phyloP scores from a whole-genome alignment of 2,797 vertebrate species.

The Discoglossus pictus region DNA sequence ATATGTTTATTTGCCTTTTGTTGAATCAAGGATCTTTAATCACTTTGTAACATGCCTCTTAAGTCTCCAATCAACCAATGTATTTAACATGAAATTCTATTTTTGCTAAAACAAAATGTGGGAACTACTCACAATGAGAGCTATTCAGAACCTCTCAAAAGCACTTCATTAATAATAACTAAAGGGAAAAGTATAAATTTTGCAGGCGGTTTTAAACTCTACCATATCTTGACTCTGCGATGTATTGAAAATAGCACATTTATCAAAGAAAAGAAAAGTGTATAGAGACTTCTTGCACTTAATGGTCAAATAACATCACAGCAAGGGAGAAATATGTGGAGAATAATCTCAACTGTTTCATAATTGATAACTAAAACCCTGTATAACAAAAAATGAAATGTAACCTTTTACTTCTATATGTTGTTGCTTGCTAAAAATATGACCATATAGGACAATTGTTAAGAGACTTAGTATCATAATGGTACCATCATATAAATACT shows the following conservation, averaged over 20 bases:
- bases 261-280: conserved; percentile 8
- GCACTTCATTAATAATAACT: conserved; percentile 16
- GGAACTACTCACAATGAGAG: background rate
- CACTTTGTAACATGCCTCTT: background rate
- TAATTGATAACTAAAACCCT: background rate
- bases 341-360: background rate
- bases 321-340: no score
- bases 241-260: conserved; percentile 12
- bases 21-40: conserved; percentile 29
- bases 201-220: conserved; percentile 1
- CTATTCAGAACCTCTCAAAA: conserved; percentile 1
- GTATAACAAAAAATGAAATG: no score
- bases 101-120: conserved; percentile 26
- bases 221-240: background rate
- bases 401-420: background rate
- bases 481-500: no score
- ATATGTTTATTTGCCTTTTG: conserved; percentile 40
- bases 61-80: background rate
- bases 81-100: conserved; percentile 15
- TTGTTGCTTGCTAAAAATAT: background rate
- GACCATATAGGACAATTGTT: no score
- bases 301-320: background rate
- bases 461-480: no score
- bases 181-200: background rate
- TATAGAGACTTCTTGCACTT: background rate